Evolutionary conservation across 2,888 invertebrate species (phyloP), one percentile per base, ranked within the genome.

Genomic region (Orchestes rusci): DNA sequence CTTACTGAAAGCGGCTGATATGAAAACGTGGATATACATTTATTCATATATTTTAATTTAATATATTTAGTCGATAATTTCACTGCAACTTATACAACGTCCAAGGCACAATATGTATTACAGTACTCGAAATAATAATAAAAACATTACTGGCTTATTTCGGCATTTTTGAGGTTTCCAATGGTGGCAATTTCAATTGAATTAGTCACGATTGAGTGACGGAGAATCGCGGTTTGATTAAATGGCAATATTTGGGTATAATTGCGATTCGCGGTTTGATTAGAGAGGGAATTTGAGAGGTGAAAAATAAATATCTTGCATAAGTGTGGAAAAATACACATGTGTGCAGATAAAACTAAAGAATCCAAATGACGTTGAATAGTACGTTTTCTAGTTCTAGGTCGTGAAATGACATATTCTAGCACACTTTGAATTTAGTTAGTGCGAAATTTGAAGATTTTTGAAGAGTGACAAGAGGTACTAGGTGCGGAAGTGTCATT

Each of bases 61-160:
- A 23, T 10, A 23, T 5, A 5, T 23, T 23, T 23, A 23, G 23
- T 23, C 5, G 10, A 23, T 10, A 7, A 10, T 23, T 23, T 23
- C n/a, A n/a, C n/a, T 23, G 5, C 10, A 23, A 7, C 10, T 19
- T 44, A 44, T 33, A 44, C 20, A 16, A 62, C 63, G 60, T 61
- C 42, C 62, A 66, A 65, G 66, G 66, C 66, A 66, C 66, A 62
- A 62, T 57, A 59, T 65, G 66, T 66, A 65, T 66, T 66, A 63
- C 65, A 65, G 65, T 65, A 65, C 62, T 61, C 56, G 48, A 38
- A 34, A 49, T 52, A 32, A 16, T 20, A 46, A 42, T 48, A 37
- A 40, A 32, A 39, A 12, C 15, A 36, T 28, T 16, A 23, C 23
- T 7, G 23, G 23, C 23, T 23, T n/a, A 2, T 36, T 36, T 36